Percentiles rank a stretch among this genome's conserved stretches.
These are phyloP conservation scores for Tenthredo livida DNA, from an alignment of 2,888 invertebrate genomes.

Conservation along the genomic window DNA sequence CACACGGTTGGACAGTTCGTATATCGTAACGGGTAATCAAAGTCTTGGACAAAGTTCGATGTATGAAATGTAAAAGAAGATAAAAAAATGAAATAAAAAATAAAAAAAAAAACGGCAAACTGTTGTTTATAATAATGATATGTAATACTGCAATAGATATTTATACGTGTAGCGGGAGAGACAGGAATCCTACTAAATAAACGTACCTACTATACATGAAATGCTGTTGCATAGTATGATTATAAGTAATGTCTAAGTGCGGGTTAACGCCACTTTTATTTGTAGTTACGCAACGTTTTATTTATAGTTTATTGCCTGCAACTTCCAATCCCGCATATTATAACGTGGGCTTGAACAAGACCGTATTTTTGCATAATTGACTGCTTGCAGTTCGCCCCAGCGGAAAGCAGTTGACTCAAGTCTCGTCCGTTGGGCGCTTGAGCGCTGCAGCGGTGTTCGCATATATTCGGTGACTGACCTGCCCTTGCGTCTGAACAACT, in stretches of 20 bases:
- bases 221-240: not conserved
- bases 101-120: too few relatives aligned
- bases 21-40: not conserved
- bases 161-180: too few relatives aligned
- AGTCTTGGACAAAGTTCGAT: not conserved
- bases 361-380: slow-evolving; percentile 55
- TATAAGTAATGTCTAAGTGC: not conserved
- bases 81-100: not conserved
- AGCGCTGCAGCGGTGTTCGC: slow-evolving; percentile 58
- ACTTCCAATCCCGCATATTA: slow-evolving; percentile 41
- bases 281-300: slow-evolving; percentile 38
- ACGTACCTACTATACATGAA: not conserved
- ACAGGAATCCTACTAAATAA: not conserved
- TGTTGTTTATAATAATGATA: not conserved
- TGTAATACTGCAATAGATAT: not conserved
- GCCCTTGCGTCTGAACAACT: slow-evolving; percentile 67
- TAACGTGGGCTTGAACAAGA: slow-evolving; percentile 43
- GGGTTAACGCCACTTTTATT: slow-evolving; percentile 38
- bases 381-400: slow-evolving; percentile 60
- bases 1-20: not conserved
- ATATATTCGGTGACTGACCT: slow-evolving; percentile 77
- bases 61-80: not conserved
- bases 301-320: slow-evolving; percentile 46
- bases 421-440: slow-evolving; percentile 54
- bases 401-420: slow-evolving; percentile 59